Evolutionary conservation across 2,888 invertebrate genomes (phyloP).

Genomic region (Carcina quercana): DNA sequence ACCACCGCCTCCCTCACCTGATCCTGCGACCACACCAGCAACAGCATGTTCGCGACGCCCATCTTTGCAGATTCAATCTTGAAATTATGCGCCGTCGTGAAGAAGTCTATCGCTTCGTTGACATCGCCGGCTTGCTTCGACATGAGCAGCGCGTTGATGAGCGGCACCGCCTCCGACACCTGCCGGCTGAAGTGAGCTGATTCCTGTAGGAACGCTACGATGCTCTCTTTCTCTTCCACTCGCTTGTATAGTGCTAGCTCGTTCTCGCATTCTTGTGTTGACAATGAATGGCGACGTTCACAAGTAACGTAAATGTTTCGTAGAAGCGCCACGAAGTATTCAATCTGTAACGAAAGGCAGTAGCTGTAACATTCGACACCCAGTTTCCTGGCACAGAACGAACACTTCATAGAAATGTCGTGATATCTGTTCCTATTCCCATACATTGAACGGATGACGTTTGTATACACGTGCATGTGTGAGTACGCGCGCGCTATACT

Average conservation of each 20-base stretch:
- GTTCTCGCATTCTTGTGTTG: slow-evolving; percentile 58
- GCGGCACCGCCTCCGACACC: slow-evolving; percentile 58
- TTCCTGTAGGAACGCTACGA: slow-evolving; percentile 83
- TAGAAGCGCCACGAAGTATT: slow-evolving; percentile 60
- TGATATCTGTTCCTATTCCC: no score
- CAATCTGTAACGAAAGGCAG: slow-evolving; percentile 59
- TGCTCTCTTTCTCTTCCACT: slow-evolving; percentile 73
- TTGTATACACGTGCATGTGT: no score
- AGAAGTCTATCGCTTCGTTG: slow-evolving; percentile 91
- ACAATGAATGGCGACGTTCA: slow-evolving; percentile 37
- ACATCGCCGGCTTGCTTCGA: slow-evolving; percentile 86
- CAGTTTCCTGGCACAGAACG: no score
- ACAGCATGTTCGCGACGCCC: slow-evolving; percentile 85
- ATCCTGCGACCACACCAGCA: slow-evolving; percentile 88
- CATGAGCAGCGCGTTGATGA: slow-evolving; percentile 83
- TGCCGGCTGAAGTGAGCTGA: slow-evolving; percentile 69
- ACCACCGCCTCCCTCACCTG: no score
- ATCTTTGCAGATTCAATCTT: slow-evolving; percentile 81
- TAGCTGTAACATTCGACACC: no score
- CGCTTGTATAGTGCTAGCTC: slow-evolving; percentile 65
- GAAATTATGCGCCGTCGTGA: slow-evolving; percentile 86
- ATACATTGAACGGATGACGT: no score
- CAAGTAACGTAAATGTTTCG: slow-evolving; percentile 59
- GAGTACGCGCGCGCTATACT: no score
- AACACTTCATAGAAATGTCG: no score